Conservation (phyloP, 2,797 vertebrate species). For the Sebastes vulpes region DNA sequence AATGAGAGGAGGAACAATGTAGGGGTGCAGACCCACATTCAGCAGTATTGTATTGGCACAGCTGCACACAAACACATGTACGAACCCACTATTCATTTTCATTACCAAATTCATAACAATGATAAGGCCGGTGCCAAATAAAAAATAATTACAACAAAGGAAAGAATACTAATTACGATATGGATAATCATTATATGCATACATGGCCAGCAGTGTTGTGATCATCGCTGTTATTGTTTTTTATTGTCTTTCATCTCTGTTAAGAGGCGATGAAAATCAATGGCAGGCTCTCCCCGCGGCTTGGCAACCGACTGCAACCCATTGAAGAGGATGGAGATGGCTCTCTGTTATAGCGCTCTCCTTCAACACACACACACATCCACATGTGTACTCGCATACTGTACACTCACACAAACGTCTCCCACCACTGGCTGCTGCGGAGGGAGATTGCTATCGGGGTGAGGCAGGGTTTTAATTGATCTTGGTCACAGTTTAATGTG, state of each 20-base stretch:
- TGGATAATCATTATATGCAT: constrained; percentile 77
- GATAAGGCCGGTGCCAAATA: constrained; percentile 63
- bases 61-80: constrained; percentile 39
- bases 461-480: constrained; percentile 88
- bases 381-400: neutral
- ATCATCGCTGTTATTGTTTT: constrained; percentile 86
- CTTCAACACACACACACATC: constrained; percentile 29
- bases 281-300: constrained; percentile 77
- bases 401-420: constrained; percentile 41
- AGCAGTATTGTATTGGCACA: constrained; percentile 8
- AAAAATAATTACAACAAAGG: constrained; percentile 79
- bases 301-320: constrained; percentile 68
- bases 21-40: constrained; percentile 44
- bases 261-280: constrained; percentile 85
- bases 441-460: constrained; percentile 84
- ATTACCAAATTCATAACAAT: constrained; percentile 67
- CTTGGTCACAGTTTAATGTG: constrained; percentile 87
- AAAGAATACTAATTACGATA: constrained; percentile 77
- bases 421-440: constrained; percentile 70
- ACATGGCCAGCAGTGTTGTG: constrained; percentile 74
- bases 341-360: constrained; percentile 52
- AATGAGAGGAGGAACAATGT: constrained; percentile 24
- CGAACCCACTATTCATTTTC: constrained; percentile 47
- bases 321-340: constrained; percentile 66
- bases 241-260: constrained; percentile 85